A percentile compares a stretch with the other conserved stretches of the same genome.
phyloP scores from a whole-genome alignment of 2,797 vertebrate species.

The Tragopan temminckii region DNA sequence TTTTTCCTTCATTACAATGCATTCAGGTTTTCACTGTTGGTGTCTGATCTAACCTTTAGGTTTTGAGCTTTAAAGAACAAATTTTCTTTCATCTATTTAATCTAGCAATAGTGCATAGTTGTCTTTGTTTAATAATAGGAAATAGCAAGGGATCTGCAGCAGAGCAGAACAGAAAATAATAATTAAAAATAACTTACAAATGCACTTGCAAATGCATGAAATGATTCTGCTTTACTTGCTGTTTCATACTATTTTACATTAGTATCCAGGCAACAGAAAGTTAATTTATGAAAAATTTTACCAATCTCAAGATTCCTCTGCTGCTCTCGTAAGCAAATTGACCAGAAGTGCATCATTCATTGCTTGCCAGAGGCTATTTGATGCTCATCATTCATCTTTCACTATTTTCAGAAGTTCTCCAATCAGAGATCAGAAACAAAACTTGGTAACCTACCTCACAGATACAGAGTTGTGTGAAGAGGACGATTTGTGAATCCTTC shows the following conservation, averaged over 20 bases:
- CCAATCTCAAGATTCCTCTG: not conserved
- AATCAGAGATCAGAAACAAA: not conserved
- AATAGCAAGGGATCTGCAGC: constrained; percentile 1
- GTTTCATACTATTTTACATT: constrained; percentile 22
- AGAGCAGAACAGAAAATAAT: constrained; percentile 25
- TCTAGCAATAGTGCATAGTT: not conserved
- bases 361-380: not conserved
- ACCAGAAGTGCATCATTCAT: not conserved
- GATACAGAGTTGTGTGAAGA: not conserved
- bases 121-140: constrained; percentile 11
- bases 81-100: not conserved
- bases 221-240: not conserved
- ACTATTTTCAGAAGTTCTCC: not conserved
- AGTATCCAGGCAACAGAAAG: constrained; percentile 53
- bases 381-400: not conserved
- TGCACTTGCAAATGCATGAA: not conserved
- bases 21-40: not conserved
- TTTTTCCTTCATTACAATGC: not conserved
- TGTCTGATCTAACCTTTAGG: not conserved
- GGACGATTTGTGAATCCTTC: not conserved
- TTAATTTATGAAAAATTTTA: constrained; percentile 39
- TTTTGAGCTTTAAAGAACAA: constrained; percentile 13
- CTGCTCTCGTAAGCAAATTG: not conserved
- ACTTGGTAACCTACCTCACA: not conserved
- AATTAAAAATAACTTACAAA: constrained; percentile 41